Evolutionary conservation across 2,113 vertebrate genomes (phyloP).

Genomic region (Aptenodytes patagonicus): DNA sequence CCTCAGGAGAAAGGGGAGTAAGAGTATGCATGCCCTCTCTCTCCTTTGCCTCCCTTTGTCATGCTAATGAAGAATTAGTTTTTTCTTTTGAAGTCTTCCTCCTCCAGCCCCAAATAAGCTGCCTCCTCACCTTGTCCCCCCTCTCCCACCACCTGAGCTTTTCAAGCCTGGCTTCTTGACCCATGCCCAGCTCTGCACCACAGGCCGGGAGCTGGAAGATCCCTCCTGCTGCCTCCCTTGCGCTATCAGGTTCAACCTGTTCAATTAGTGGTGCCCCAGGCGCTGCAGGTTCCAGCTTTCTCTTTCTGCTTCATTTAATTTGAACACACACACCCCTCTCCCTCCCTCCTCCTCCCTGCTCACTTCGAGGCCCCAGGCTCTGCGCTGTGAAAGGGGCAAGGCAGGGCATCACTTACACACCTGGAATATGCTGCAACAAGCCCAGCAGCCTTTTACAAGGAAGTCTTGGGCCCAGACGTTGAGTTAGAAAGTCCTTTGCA

Average conservation of each 20-base stretch:
- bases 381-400: conserved; percentile 52
- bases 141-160: background rate
- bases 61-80: background rate
- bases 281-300: conserved; percentile 56
- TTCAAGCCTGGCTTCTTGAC: background rate
- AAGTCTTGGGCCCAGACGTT: background rate
- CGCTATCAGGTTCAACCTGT: conserved; percentile 66
- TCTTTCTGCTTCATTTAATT: conserved; percentile 72
- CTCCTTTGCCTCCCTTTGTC: background rate
- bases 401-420: conserved; percentile 68
- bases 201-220: background rate
- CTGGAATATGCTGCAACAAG: conserved; percentile 67
- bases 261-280: conserved; percentile 46
- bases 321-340: conserved; percentile 32
- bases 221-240: background rate
- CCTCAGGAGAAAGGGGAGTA: background rate
- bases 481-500: conserved; percentile 50
- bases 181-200: fast-evolving
- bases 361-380: conserved; percentile 25
- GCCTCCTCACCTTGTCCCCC: background rate
- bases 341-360: conserved; percentile 44
- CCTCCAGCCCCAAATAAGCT: background rate
- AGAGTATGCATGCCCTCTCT: background rate
- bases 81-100: background rate
- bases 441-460: conserved; percentile 37